Evolutionary conservation across 2,113 vertebrate species (phyloP).

Genomic region (Protomyctophum bolini): DNA sequence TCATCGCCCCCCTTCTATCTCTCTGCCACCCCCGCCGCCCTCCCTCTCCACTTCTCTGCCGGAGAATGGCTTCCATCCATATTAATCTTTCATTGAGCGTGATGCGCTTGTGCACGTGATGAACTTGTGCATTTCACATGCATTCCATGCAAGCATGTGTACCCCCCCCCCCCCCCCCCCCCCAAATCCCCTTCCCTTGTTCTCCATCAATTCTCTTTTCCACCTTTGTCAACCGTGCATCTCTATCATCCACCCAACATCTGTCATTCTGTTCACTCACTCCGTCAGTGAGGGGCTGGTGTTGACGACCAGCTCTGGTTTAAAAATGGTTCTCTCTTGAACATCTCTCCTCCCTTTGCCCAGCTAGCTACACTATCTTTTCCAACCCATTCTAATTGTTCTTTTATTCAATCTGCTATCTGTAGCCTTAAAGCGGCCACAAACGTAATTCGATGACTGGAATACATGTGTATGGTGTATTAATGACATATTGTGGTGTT

Average conservation of each 20-base stretch:
- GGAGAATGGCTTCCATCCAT: constrained; percentile 81
- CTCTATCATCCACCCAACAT: no score
- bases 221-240: no score
- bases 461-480: no score
- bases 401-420: no score
- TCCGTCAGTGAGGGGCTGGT: constrained; percentile 79
- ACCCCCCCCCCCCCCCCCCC: background rate
- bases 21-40: constrained; percentile 40
- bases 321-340: constrained; percentile 84
- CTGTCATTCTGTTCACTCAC: no score
- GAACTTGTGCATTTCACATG: no score
- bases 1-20: constrained; percentile 56
- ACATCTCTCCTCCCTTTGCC: constrained; percentile 14
- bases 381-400: no score
- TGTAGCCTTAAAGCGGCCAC: no score
- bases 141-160: background rate
- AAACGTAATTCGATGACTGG: no score
- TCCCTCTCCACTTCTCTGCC: constrained; percentile 79
- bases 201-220: no score
- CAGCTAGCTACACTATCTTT: background rate
- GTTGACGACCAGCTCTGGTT: constrained; percentile 84
- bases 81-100: constrained; percentile 88
- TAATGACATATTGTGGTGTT: no score
- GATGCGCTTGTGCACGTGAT: constrained; percentile 32
- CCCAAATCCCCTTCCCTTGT: constrained; percentile 49